Conservation (phyloP, 2,797 vertebrate species). For the Channa striata region DNA sequence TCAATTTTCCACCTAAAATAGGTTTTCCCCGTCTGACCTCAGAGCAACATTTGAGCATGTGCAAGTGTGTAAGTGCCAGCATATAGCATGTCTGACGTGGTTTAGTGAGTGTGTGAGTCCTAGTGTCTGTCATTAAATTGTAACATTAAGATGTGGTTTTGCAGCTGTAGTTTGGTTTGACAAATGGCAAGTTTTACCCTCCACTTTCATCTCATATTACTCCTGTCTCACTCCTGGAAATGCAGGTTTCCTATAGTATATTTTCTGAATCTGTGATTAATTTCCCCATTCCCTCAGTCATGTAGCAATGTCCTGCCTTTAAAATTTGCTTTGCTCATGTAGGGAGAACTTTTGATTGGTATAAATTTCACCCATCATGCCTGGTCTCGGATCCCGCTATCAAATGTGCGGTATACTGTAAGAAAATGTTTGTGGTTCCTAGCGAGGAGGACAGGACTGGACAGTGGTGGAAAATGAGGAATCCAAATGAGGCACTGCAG, state of each 20-base stretch:
- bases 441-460: too few relatives aligned
- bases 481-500: too few relatives aligned
- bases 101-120: conserved; percentile 17
- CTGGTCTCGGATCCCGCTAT: too few relatives aligned
- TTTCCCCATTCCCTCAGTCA: neutral
- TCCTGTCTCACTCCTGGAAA: conserved; percentile 32
- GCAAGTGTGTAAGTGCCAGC: neutral
- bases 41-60: conserved; percentile 22
- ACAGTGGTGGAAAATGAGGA: too few relatives aligned
- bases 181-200: conserved; percentile 44
- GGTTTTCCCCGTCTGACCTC: conserved; percentile 28
- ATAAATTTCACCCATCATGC: too few relatives aligned
- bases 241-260: conserved; percentile 25
- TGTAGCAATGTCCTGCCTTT: neutral
- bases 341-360: neutral
- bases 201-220: conserved; percentile 37
- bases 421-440: neutral
- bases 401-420: too few relatives aligned
- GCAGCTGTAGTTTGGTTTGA: conserved; percentile 39
- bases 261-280: conserved; percentile 25
- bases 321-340: neutral
- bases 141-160: conserved; percentile 41
- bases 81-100: conserved; percentile 4
- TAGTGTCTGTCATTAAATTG: conserved; percentile 37
- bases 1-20: conserved; percentile 40